Conservation (phyloP, 2,888 invertebrate species). For the Elegia similella region DNA sequence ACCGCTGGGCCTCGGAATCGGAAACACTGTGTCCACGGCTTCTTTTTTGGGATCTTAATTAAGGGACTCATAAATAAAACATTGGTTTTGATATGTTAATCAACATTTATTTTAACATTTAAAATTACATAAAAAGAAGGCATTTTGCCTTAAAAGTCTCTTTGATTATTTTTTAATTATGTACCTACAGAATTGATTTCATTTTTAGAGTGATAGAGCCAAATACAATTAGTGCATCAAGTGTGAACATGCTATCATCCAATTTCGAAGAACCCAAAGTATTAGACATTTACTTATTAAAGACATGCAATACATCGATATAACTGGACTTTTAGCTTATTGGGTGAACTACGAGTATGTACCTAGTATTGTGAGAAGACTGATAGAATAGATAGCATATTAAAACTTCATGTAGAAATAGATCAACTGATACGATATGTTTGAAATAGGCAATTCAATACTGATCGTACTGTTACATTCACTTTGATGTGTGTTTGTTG, state of each 20-base stretch:
- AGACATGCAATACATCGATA: conserved; percentile 5
- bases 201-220: conserved; percentile 61
- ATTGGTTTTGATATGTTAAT: conserved; percentile 65
- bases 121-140: conserved; percentile 81
- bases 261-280: background rate
- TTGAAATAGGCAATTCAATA: conserved; percentile 25
- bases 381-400: conserved; percentile 27
- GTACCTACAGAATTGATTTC: conserved; percentile 74
- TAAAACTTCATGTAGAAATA: conserved; percentile 28
- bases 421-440: conserved; percentile 35
- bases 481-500: background rate
- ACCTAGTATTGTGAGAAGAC: background rate
- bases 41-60: too few relatives aligned
- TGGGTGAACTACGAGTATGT: background rate
- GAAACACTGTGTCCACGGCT: too few relatives aligned
- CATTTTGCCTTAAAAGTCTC: conserved; percentile 76
- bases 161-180: conserved; percentile 65
- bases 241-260: conserved; percentile 35
- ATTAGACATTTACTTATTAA: background rate
- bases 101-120: conserved; percentile 81
- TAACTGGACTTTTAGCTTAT: background rate
- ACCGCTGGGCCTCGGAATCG: too few relatives aligned
- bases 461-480: background rate
- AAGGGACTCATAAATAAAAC: conserved; percentile 49
- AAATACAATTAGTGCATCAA: conserved; percentile 29